Conservation (phyloP, 1,140 invertebrate genomes). For the Brachystomella parvula region DNA sequence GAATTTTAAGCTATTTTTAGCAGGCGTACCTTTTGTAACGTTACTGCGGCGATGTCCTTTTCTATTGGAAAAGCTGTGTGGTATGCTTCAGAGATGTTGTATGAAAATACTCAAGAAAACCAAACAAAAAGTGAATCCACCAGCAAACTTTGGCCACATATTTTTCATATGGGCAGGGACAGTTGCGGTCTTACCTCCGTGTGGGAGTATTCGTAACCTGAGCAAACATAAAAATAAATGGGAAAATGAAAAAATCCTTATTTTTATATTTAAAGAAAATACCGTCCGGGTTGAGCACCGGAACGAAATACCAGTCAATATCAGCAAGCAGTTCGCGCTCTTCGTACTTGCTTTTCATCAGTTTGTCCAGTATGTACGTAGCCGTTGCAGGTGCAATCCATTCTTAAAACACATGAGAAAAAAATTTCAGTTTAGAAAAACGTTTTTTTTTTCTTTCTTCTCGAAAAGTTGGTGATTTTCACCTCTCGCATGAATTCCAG, state of each 20-base stretch:
- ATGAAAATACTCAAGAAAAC: too few species aligned
- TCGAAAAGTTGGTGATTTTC: background rate
- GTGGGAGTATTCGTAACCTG: constrained; percentile 75
- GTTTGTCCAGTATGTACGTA: constrained; percentile 69
- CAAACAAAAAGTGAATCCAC: too few species aligned
- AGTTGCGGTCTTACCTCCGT: constrained; percentile 38
- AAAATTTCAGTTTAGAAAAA: too few species aligned
- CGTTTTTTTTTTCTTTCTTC: background rate
- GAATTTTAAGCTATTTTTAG: too few species aligned
- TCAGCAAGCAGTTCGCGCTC: constrained; percentile 58
- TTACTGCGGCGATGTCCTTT: too few species aligned
- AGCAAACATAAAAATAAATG: too few species aligned
- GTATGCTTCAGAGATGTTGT: too few species aligned
- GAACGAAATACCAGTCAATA: constrained; percentile 75
- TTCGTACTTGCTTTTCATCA: constrained; percentile 62
- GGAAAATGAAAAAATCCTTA: too few species aligned
- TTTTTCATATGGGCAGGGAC: background rate
- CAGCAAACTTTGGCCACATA: background rate
- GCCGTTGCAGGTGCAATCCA: constrained; percentile 63
- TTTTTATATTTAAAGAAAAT: too few species aligned
- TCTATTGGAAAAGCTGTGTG: too few species aligned
- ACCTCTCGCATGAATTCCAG: constrained; percentile 75
- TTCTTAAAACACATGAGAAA: constrained; percentile 11
- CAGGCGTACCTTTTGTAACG: too few species aligned
- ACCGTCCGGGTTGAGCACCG: constrained; percentile 74